These are phyloP conservation scores for Atethmia centrago DNA, from an alignment of 2,888 invertebrate genomes.

Conservation along the genomic window DNA sequence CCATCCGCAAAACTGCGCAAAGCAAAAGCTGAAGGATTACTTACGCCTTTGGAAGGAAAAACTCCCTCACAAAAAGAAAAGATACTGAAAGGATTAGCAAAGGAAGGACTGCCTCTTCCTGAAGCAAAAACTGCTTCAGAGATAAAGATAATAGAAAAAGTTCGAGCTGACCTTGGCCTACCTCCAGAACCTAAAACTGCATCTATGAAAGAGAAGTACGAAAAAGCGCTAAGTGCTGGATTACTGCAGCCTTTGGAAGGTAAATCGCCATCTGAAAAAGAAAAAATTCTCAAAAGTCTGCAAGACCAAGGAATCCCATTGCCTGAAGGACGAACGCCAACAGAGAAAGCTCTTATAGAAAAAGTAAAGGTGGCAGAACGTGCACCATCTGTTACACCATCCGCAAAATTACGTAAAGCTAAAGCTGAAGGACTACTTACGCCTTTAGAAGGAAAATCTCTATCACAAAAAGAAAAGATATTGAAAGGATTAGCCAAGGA, in stretches of 20 bases:
- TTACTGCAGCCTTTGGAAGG: neutral
- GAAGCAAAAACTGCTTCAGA: neutral
- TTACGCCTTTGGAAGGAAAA: no score
- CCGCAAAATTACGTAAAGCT: neutral
- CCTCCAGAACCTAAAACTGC: no score
- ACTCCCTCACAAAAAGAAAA: no score
- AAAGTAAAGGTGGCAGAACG: neutral
- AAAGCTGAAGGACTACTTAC: neutral
- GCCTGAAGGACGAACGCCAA: neutral
- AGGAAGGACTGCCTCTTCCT: no score
- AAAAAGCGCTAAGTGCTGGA: neutral
- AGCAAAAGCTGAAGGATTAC: no score
- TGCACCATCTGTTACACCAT: fast-evolving
- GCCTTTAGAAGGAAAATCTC: neutral
- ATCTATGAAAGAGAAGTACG: neutral
- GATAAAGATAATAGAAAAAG: neutral
- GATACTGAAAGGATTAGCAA: no score
- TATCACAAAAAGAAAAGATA: no score
- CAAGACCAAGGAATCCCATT: neutral
- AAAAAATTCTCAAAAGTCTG: neutral
- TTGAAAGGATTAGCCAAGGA: no score
- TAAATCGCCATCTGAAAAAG: neutral
- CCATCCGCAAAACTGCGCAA: no score
- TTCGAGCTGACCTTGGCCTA: conserved; percentile 11
- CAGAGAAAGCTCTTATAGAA: neutral